Conservation (phyloP, 35 echinoderm and acorn worm genomes). For the Diadema setosum region DNA sequence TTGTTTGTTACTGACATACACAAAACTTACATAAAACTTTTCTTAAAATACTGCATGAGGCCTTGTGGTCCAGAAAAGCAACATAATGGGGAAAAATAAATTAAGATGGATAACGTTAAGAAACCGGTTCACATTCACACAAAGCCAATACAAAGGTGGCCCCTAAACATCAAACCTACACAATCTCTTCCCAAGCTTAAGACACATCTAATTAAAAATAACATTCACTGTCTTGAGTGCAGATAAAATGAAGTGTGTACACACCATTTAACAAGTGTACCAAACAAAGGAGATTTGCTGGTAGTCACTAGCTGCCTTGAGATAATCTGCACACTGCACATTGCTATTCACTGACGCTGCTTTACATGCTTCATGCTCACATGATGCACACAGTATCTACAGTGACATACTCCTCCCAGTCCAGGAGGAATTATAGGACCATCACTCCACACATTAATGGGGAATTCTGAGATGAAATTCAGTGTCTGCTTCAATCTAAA, state of each 20-base stretch:
- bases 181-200: not conserved
- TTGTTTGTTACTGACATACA: not conserved
- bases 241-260: not conserved
- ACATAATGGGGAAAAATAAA: not conserved
- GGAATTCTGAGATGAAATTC: too few relatives aligned
- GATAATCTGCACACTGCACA: not conserved
- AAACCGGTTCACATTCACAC: not conserved
- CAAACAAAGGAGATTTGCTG: not conserved
- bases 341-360: not conserved
- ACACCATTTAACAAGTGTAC: not conserved
- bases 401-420: too few relatives aligned
- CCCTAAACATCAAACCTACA: not conserved
- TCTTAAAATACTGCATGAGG: slow-evolving; percentile 10
- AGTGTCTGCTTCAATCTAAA: too few relatives aligned
- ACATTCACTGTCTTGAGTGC: not conserved
- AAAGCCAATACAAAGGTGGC: not conserved
- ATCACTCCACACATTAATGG: too few relatives aligned
- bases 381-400: not conserved
- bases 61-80: not conserved
- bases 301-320: not conserved
- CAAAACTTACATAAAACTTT: slow-evolving; percentile 13
- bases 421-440: too few relatives aligned
- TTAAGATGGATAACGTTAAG: too few relatives aligned
- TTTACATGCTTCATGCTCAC: not conserved
- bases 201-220: not conserved